phyloP scores from a whole-genome alignment of 2,113 vertebrate genomes.

The Anarhynchus alexandrinus region DNA sequence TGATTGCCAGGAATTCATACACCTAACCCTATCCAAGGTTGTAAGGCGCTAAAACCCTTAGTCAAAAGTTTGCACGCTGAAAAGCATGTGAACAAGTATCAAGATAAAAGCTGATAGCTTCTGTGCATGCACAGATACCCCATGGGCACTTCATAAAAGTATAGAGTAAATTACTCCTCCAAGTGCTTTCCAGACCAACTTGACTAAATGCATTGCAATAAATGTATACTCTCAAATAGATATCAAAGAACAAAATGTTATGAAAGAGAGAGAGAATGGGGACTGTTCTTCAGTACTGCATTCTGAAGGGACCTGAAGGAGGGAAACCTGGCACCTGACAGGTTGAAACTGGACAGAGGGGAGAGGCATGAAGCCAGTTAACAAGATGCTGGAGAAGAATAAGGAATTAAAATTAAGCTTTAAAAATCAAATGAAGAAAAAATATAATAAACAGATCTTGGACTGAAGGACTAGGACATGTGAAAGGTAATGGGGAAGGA shows the following conservation, averaged over 20 bases:
- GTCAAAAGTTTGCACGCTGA: not conserved
- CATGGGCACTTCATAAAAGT: not conserved
- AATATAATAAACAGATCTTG: not conserved
- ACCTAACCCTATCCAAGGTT: not conserved
- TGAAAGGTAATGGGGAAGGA: not conserved
- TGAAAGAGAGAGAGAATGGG: not conserved
- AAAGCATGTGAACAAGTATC: not conserved
- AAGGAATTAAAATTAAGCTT: not conserved
- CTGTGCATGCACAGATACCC: fast-evolving
- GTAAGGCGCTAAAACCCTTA: not conserved
- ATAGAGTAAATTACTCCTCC: not conserved
- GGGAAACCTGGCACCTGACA: not conserved
- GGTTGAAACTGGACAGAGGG: not conserved
- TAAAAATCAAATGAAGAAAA: not conserved
- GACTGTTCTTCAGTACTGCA: not conserved
- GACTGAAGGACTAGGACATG: not conserved
- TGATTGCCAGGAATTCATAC: not conserved
- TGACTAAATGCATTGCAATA: not conserved
- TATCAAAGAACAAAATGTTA: not conserved
- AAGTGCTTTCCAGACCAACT: not conserved
- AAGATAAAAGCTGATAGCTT: not conserved
- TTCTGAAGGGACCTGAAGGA: not conserved
- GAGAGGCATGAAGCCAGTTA: not conserved
- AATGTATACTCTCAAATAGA: not conserved
- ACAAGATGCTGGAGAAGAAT: not conserved